A percentile compares a stretch with the other conserved stretches of the same genome.
Conservation (phyloP, 2,888 invertebrate genomes). For the Camponotus fellah region DNA sequence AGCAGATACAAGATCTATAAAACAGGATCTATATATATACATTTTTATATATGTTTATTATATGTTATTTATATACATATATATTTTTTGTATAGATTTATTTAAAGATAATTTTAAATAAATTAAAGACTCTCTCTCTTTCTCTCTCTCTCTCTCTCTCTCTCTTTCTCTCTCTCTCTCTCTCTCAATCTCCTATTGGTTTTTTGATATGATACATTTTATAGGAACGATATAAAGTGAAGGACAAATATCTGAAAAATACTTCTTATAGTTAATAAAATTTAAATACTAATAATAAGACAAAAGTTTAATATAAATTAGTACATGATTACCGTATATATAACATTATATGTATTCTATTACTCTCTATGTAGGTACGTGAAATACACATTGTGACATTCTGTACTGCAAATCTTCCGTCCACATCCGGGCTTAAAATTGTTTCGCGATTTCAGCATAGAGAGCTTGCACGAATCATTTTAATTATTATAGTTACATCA, state of each 20-base stretch:
- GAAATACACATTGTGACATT: constrained; percentile 27
- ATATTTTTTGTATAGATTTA: too few relatives aligned
- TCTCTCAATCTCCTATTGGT: not conserved
- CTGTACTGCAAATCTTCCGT: constrained; percentile 53
- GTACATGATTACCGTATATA: not conserved
- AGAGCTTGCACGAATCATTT: constrained; percentile 70
- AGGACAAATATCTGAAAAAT: not conserved
- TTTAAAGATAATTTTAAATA: not conserved
- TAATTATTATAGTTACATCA: constrained; percentile 75
- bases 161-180: too few relatives aligned
- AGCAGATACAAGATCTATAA: too few relatives aligned
- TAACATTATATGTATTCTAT: not conserved
- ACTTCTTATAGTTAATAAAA: not conserved
- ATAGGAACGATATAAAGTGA: not conserved
- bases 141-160: too few relatives aligned
- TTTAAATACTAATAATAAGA: not conserved
- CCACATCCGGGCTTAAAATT: constrained; percentile 65
- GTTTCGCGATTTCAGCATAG: constrained; percentile 50
- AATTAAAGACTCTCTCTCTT: not conserved
- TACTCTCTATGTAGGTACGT: not conserved
- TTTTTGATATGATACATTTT: not conserved
- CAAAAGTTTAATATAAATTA: not conserved
- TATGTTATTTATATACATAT: too few relatives aligned
- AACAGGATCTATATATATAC: too few relatives aligned
- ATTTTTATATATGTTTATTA: too few relatives aligned